Conservation (phyloP, 30 jellyfish, hydroid and myxozoan species). For the Cassiopea andromeda region DNA sequence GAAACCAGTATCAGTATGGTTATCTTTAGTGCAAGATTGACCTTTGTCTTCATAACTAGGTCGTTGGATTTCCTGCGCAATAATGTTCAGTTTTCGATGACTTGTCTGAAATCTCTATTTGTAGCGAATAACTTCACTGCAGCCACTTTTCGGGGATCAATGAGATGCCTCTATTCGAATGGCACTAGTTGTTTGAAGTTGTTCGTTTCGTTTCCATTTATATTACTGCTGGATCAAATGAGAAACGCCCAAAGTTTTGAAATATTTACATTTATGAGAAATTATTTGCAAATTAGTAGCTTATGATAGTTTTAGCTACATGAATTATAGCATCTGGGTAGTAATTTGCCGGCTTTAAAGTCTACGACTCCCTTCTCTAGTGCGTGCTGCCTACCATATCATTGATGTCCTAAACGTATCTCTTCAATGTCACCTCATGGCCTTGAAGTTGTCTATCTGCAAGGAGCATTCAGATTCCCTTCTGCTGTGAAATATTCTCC, state of each 20-base stretch:
- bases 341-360: neutral
- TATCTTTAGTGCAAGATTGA: conserved; percentile 48
- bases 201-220: neutral
- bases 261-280: neutral
- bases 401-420: neutral
- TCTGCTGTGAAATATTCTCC: no score
- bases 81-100: neutral
- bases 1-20: conserved; percentile 50
- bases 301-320: neutral
- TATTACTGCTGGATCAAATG: neutral
- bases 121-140: neutral
- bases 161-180: no score
- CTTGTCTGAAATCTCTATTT: neutral
- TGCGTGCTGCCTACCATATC: neutral
- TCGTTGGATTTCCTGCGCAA: neutral
- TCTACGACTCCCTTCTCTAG: neutral
- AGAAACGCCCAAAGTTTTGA: neutral
- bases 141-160: neutral
- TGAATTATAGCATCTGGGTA: neutral
- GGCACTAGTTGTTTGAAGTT: neutral
- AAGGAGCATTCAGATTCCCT: no score
- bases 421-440: neutral
- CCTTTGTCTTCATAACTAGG: conserved; percentile 31
- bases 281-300: neutral
- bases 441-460: no score